These are phyloP conservation scores for Penelope pileata DNA, from an alignment of 2,113 vertebrate species.

Conservation along the genomic window DNA sequence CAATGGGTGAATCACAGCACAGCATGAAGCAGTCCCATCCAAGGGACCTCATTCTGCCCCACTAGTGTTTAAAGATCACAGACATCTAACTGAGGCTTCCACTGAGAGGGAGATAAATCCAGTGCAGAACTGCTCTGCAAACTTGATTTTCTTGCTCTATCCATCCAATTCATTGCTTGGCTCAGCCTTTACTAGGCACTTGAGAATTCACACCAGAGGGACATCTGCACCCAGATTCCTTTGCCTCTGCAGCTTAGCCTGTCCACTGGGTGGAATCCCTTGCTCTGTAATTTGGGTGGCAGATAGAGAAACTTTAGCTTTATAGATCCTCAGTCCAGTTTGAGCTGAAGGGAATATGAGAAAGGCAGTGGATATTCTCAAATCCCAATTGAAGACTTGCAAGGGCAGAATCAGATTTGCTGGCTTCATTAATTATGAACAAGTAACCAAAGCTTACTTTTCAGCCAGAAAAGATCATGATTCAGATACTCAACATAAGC, in stretches of 20 bases:
- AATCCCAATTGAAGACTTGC: not conserved
- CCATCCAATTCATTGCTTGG: not conserved
- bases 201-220: not conserved
- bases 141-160: not conserved
- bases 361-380: not conserved
- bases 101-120: not conserved
- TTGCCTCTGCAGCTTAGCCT: not conserved
- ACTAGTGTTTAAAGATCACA: not conserved
- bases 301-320: not conserved
- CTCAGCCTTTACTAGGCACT: not conserved
- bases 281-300: not conserved
- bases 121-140: not conserved
- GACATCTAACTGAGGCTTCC: not conserved
- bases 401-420: not conserved
- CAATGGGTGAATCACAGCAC: rapidly evolving
- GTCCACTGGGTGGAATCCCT: not conserved
- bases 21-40: not conserved
- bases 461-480: not conserved
- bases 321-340: not conserved
- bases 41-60: not conserved
- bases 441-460: not conserved
- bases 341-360: not conserved
- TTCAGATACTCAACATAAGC: not conserved
- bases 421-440: not conserved
- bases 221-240: not conserved